Base-by-base conservation (phyloP, 2,797 vertebrate genomes). In the Gymnocypris eckloni region DNA sequence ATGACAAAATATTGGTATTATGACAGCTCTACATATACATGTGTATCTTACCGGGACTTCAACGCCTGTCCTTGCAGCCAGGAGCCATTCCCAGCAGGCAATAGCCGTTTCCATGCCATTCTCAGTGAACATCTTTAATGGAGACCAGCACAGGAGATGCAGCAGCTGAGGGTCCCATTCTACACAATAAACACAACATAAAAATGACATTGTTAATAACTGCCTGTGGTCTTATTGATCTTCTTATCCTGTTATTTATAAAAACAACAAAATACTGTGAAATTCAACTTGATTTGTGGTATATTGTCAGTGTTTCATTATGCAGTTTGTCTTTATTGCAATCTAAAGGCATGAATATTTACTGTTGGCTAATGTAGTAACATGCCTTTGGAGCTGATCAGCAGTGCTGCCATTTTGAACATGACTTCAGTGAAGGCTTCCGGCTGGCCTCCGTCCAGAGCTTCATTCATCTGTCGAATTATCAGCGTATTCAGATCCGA, bases 61-160 rank as follows among this genome's bases (percentile, higher is more conserved):
- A 80, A 98, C 93, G 20, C 96, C 97, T 0, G 94, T 94, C 61
- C 97, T 96, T 73, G 97, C 98, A 3, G 98, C 98, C 82, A 99
- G 94, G 88, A 99, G 95, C 98, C 98, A 99, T 90, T 99, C 98
- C 98, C 98, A 99, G 93, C 98, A 99, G 77, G 97, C 98, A 45
- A 98, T 95, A 16, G 98, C 96, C 0, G 97, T 96, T 89, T 99
- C 98, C 96, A 99, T 98, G 90, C 98, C 97, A 1, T 97, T 96
- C 48, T 97, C 97, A 0, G 96, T 98, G 81, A 99, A 98, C 98
- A 99, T 97, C 89, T 96, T 97, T 59, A 99, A 94, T 6, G 98
- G 97, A 48, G 96, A 97, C 98, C 98, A 98, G 91, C 98, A 99
- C 50, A 99, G 93, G 87, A 98, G 96, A 90, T 99, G 98, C 81